Conservation (phyloP, 2,888 invertebrate species). For the Epirrhoe alternata region DNA sequence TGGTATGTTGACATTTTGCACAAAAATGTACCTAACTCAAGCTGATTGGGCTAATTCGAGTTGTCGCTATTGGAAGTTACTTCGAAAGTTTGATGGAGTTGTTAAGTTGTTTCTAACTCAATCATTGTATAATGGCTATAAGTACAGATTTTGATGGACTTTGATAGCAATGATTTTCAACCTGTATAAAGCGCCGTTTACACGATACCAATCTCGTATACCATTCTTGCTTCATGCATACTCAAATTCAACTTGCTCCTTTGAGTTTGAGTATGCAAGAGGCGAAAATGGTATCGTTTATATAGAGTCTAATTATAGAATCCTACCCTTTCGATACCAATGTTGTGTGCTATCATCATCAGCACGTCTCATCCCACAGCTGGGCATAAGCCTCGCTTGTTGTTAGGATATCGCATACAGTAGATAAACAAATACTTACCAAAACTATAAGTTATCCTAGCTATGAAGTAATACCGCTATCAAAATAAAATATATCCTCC, state of each 20-base stretch:
- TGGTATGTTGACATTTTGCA: not conserved
- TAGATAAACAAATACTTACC: not conserved
- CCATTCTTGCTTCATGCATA: too few relatives aligned
- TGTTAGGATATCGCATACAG: slow-evolving; percentile 1
- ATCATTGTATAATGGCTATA: not conserved
- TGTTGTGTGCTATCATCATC: too few relatives aligned
- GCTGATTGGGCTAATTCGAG: not conserved
- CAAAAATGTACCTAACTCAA: not conserved
- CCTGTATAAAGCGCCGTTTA: not conserved
- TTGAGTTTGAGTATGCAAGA: too few relatives aligned
- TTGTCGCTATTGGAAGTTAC: not conserved
- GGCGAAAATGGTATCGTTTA: too few relatives aligned
- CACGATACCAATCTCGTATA: too few relatives aligned
- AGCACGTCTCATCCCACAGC: too few relatives aligned
- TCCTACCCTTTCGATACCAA: too few relatives aligned
- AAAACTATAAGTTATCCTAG: slow-evolving; percentile 7
- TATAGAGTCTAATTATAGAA: too few relatives aligned
- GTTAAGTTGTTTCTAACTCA: not conserved
- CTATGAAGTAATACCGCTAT: slow-evolving; percentile 16
- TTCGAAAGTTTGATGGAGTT: not conserved
- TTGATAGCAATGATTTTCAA: not conserved
- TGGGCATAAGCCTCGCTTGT: too few relatives aligned
- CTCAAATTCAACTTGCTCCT: too few relatives aligned
- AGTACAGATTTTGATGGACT: not conserved
- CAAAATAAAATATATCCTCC: slow-evolving; percentile 17